These are phyloP conservation scores for Flabesymbios commensalis DNA, from an alignment of 2,888 invertebrate species.

Conservation along the genomic window DNA sequence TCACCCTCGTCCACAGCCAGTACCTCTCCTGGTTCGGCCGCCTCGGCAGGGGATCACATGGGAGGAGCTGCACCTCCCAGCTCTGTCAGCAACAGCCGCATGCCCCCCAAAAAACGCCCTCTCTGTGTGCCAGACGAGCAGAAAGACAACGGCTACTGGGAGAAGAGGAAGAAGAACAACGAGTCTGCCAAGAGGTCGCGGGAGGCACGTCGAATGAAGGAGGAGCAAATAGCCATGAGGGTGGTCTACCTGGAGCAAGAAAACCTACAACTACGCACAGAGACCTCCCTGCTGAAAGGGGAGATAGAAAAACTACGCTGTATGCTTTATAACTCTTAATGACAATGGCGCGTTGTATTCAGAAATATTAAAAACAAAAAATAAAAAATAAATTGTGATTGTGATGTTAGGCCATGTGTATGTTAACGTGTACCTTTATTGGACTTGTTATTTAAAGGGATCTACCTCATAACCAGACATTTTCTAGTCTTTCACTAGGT, in stretches of 20 bases:
- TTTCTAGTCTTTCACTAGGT: too few species aligned
- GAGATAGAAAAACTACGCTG: slow-evolving; percentile 55
- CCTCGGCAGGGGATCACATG: too few species aligned
- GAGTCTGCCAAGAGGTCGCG: slow-evolving; percentile 61
- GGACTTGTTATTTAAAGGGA: neutral
- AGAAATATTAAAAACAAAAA: neutral
- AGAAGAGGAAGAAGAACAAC: slow-evolving; percentile 62
- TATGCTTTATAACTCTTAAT: slow-evolving; percentile 50
- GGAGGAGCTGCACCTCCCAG: too few species aligned
- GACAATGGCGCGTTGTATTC: too few species aligned
- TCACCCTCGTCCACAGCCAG: too few species aligned
- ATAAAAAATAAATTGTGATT: neutral
- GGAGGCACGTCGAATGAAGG: slow-evolving; percentile 58
- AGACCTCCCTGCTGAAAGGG: slow-evolving; percentile 51
- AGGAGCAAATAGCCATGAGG: slow-evolving; percentile 56
- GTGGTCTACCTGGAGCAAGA: slow-evolving; percentile 58
- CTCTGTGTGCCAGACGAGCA: slow-evolving; percentile 41
- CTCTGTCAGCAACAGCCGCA: neutral
- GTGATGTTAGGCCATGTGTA: neutral
- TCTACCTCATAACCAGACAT: too few species aligned
- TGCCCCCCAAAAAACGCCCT: slow-evolving; percentile 49
- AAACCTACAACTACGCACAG: slow-evolving; percentile 57
- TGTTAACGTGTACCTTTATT: neutral
- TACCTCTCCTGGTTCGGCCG: too few species aligned
- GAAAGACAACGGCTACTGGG: slow-evolving; percentile 59